Evolutionary conservation across 2,888 invertebrate species (phyloP).

Genomic region (Cheilosia vernalis): DNA sequence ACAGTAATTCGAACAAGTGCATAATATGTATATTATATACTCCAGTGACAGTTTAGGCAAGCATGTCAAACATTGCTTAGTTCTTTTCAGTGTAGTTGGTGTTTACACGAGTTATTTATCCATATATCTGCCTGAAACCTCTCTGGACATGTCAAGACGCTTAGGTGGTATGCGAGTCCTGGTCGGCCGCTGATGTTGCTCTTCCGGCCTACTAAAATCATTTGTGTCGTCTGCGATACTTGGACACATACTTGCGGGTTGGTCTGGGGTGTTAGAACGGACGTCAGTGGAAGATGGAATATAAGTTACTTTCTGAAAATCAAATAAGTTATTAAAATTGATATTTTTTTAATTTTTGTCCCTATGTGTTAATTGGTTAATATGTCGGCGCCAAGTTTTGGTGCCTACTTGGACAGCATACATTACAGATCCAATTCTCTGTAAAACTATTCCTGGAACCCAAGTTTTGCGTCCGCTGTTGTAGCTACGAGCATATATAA

Average conservation of each 20-base stretch:
- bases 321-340: not conserved
- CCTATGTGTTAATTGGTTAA: constrained; percentile 20
- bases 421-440: constrained; percentile 17
- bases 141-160: constrained; percentile 3
- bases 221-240: not conserved
- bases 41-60: too few relatives aligned
- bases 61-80: not conserved
- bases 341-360: not conserved
- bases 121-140: constrained; percentile 2
- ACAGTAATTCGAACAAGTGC: too few relatives aligned
- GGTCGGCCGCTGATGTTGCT: not conserved
- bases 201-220: not conserved
- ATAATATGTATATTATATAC: too few relatives aligned
- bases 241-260: not conserved
- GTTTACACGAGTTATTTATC: not conserved
- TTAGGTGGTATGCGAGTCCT: constrained; percentile 1
- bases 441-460: constrained; percentile 5
- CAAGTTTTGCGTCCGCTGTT: constrained; percentile 1
- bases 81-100: not conserved
- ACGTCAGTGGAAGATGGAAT: not conserved
- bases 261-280: not conserved
- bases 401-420: constrained; percentile 18
- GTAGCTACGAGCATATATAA: constrained; percentile 10
- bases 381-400: constrained; percentile 26
- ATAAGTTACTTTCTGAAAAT: not conserved